Evolutionary conservation across 2,797 vertebrate genomes (phyloP).

Genomic region (Etheostoma nigrum): DNA sequence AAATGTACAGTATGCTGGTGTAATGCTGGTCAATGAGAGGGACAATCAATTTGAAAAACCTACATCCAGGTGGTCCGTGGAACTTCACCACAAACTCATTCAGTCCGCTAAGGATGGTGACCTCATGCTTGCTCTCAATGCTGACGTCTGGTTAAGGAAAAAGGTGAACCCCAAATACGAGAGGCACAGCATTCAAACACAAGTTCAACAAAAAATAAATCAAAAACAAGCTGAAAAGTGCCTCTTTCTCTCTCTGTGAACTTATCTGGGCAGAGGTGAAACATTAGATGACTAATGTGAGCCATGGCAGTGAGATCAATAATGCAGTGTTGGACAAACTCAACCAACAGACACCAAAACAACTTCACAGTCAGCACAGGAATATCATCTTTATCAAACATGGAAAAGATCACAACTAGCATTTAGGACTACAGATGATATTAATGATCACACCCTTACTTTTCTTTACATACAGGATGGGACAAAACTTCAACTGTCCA

Average conservation of each 20-base stretch:
- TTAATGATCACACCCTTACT: neutral
- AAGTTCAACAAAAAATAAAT: neutral
- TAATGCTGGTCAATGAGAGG: neutral
- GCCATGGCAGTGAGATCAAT: slow-evolving; percentile 52
- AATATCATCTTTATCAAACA: neutral
- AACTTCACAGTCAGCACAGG: neutral
- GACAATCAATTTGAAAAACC: slow-evolving; percentile 65
- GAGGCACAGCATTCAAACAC: neutral
- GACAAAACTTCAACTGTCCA: neutral
- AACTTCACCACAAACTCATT: slow-evolving; percentile 98
- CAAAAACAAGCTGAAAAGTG: neutral
- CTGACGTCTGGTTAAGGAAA: slow-evolving; percentile 87
- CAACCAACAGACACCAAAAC: slow-evolving; percentile 24
- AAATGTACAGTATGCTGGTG: neutral
- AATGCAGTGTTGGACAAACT: slow-evolving; percentile 31
- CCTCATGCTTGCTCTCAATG: slow-evolving; percentile 97
- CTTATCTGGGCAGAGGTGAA: slow-evolving; percentile 32
- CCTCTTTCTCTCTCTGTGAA: neutral
- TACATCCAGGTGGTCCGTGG: slow-evolving; percentile 96
- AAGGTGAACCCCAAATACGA: slow-evolving; percentile 37
- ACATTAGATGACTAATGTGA: slow-evolving; percentile 39
- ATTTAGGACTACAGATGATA: neutral
- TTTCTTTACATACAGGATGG: neutral
- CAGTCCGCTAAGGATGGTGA: slow-evolving; percentile 96
- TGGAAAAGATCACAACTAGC: neutral